Evolutionary conservation across 1,140 invertebrate species (phyloP), one percentile per base, ranked within the genome.

Genomic region (Cydia pomonella): DNA sequence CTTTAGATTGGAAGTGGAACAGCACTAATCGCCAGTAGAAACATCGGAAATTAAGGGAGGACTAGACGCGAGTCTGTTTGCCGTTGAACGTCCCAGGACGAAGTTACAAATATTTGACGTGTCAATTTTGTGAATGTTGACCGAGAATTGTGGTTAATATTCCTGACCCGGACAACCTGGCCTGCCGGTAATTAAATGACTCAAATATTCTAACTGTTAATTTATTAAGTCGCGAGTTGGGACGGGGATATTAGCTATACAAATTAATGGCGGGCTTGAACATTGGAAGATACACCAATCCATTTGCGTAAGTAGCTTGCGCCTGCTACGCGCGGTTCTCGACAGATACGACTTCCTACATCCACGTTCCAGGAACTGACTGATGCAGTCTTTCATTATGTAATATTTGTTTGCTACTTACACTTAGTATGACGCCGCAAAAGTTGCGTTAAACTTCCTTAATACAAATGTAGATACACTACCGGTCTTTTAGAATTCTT

Each of bases 61-160:
- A 91, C 89, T 87, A 92, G 91, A 92, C 91, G 88, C 91, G 89
- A 89, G 88, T 91, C 88, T 92, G 88, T 93, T 93, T 93, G 91
- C 90, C 82, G 85, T 91, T 88, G 92, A 91, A 90, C 90, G 90
- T 93, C 91, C 87, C 90, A 90, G 89, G 90, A 90, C 90, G 88
- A 91, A 93, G 89, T 90, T 90, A 90, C 91, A 93, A 93, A 93
- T 93, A 93, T 93, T 93, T 93, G 90, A 93, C 90, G 90, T 93
- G 91, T 93, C 91, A 92, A 93, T 93, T 93, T 91, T 90, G 88
- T 88, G 88, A 92, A 93, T 93, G 90, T 93, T 93, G 91, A 92
- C 91, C 83, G 89, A 91, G 90, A 89, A 90, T 93, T 92, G 90
- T 86, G 91, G 91, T 93, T 92, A 92, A 93, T 92, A 93, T 90